A percentile compares a stretch with the other conserved stretches of the same genome.
Evolutionary conservation across 2,888 invertebrate species (phyloP).

Genomic region (Sinodicranocentrus sp.): DNA sequence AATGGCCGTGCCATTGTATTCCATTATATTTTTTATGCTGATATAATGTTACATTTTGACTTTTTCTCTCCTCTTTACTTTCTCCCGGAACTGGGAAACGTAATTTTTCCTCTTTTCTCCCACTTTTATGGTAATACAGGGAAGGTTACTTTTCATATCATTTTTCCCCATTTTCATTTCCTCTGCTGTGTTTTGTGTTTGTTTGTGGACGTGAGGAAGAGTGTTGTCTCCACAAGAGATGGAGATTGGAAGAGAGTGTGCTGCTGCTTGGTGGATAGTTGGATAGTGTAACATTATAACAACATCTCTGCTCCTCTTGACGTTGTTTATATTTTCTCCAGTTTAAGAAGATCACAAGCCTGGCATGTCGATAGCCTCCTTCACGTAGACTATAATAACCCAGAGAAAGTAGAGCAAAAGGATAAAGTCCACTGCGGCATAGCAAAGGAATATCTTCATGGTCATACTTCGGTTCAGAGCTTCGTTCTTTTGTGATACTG

Average conservation of each 20-base stretch:
- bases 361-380: constrained; percentile 76
- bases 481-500: constrained; percentile 76
- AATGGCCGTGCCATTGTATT: no score
- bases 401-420: constrained; percentile 76
- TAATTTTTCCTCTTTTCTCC: constrained; percentile 8
- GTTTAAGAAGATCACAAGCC: constrained; percentile 61
- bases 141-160: background rate
- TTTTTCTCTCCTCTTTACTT: no score
- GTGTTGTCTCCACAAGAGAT: background rate
- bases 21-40: no score
- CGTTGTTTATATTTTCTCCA: background rate
- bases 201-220: background rate
- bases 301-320: background rate
- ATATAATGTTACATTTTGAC: no score
- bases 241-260: no score
- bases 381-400: constrained; percentile 76
- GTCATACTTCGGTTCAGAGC: constrained; percentile 73
- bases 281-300: background rate
- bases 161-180: constrained; percentile 4
- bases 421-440: constrained; percentile 75
- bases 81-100: constrained; percentile 1
- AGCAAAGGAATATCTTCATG: constrained; percentile 75
- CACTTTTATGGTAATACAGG: constrained; percentile 12
- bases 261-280: background rate
- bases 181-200: no score